Conservation (phyloP, 2,888 invertebrate genomes). For the Hemithea aestivaria region DNA sequence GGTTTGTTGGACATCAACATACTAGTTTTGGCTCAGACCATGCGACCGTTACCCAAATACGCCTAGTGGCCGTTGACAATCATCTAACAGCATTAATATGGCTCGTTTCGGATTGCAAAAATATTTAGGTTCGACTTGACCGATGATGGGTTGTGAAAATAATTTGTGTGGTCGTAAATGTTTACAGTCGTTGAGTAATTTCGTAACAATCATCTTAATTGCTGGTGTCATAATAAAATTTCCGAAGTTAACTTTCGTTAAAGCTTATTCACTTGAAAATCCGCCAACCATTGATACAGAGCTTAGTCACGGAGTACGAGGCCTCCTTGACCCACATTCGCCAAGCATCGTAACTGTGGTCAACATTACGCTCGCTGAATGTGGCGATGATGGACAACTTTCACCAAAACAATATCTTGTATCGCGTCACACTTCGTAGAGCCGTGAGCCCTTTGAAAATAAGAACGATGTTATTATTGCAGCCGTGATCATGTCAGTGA, state of each 20-base stretch:
- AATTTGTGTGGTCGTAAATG: slow-evolving; percentile 14
- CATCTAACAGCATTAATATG: slow-evolving; percentile 8
- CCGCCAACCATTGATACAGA: slow-evolving; percentile 45
- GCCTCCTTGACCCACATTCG: slow-evolving; percentile 69
- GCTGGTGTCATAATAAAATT: slow-evolving; percentile 18
- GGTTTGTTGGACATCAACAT: slow-evolving; percentile 47
- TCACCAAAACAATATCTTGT: slow-evolving; percentile 61
- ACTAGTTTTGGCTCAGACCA: slow-evolving; percentile 52
- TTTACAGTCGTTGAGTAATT: slow-evolving; percentile 15
- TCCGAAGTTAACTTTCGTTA: slow-evolving; percentile 23
- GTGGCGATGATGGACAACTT: slow-evolving; percentile 65
- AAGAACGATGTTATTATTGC: too few species aligned
- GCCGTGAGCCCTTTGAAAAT: slow-evolving; percentile 36
- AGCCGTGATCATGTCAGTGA: too few species aligned
- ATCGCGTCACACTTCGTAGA: slow-evolving; percentile 33
- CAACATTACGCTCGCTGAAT: slow-evolving; percentile 38
- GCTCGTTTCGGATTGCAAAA: slow-evolving; percentile 12
- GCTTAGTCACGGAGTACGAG: slow-evolving; percentile 55
- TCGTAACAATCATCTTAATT: slow-evolving; percentile 15
- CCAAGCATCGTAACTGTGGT: slow-evolving; percentile 56
- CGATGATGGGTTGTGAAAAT: slow-evolving; percentile 15
- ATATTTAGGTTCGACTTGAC: slow-evolving; percentile 7
- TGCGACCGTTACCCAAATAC: slow-evolving; percentile 55
- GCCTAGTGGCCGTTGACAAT: slow-evolving; percentile 26
- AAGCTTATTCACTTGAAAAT: slow-evolving; percentile 37